Evolutionary conservation across 2,113 vertebrate species (phyloP).

Genomic region (Carlito syrichta): DNA sequence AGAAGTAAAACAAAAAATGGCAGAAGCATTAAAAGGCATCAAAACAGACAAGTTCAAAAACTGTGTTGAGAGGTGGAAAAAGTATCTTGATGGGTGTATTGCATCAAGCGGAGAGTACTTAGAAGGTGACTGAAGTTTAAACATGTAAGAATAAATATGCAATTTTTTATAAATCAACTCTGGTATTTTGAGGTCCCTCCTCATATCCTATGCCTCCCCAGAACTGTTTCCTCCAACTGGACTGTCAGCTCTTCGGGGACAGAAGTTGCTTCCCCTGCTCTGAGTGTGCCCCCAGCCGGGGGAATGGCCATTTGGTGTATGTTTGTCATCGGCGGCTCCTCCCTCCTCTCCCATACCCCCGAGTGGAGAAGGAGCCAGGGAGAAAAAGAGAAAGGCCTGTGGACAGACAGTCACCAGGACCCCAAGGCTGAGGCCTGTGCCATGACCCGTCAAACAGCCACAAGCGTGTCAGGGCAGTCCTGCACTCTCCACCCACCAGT

Average conservation of each 20-base stretch:
- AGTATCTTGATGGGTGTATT: too few relatives aligned
- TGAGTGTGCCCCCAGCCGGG: neutral
- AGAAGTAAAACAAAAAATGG: too few relatives aligned
- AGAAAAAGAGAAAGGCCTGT: neutral
- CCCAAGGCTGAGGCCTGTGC: neutral
- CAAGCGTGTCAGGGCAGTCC: neutral
- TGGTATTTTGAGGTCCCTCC: too few relatives aligned
- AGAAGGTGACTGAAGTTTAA: too few relatives aligned
- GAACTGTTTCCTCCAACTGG: neutral
- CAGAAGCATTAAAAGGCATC: too few relatives aligned
- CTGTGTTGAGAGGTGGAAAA: too few relatives aligned
- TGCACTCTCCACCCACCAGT: neutral
- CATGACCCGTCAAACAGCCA: neutral
- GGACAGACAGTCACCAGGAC: neutral
- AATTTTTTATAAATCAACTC: too few relatives aligned
- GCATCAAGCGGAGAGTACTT: too few relatives aligned
- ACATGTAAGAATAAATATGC: too few relatives aligned
- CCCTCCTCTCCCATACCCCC: neutral
- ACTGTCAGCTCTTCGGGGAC: neutral
- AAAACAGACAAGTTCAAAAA: too few relatives aligned
- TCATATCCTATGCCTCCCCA: neutral
- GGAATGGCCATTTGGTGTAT: neutral
- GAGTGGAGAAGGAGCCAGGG: neutral
- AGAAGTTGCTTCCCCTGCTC: neutral
- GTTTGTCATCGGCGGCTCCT: neutral